Percentiles rank a stretch among this genome's conserved stretches.
phyloP scores from a whole-genome alignment of 2,797 vertebrate species.

The Schizopygopsis pylzovi region DNA sequence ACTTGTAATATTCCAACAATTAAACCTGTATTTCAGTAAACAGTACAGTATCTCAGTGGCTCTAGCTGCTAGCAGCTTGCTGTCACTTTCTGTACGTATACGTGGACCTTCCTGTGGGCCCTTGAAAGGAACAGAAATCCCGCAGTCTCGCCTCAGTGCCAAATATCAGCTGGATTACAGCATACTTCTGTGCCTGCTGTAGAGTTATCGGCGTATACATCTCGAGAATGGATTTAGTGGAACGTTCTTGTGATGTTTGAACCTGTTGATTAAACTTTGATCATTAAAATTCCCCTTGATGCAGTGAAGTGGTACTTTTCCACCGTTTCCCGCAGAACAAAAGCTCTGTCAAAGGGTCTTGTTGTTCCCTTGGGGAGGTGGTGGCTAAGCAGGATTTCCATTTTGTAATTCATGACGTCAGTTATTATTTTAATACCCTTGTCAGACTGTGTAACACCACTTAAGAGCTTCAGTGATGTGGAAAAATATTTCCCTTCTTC shows the following conservation, averaged over 20 bases:
- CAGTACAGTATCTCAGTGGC: slow-evolving; percentile 37
- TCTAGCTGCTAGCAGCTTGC: slow-evolving; percentile 57
- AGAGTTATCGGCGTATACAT: not conserved
- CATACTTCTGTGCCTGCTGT: slow-evolving; percentile 2
- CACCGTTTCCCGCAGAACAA: slow-evolving; percentile 58
- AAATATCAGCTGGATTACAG: not conserved
- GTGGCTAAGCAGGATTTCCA: slow-evolving; percentile 82
- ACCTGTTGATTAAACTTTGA: not conserved
- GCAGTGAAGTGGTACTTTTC: slow-evolving; percentile 68
- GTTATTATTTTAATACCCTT: slow-evolving; percentile 76
- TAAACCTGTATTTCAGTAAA: slow-evolving; percentile 55
- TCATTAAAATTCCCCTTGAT: not conserved
- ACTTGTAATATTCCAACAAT: slow-evolving; percentile 15
- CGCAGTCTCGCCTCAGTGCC: slow-evolving; percentile 15
- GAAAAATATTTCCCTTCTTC: slow-evolving; percentile 35
- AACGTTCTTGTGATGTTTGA: not conserved
- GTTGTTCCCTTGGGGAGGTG: slow-evolving; percentile 75
- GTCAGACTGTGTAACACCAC: slow-evolving; percentile 73
- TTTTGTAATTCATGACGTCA: slow-evolving; percentile 72
- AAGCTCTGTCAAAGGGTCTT: slow-evolving; percentile 69
- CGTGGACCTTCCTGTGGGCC: slow-evolving; percentile 52
- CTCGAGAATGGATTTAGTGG: not conserved
- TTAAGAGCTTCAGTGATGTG: slow-evolving; percentile 57
- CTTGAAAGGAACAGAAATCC: not conserved
- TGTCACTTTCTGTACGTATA: slow-evolving; percentile 66